These are phyloP conservation scores for Galendromus occidentalis DNA, from an alignment of 1,140 invertebrate genomes.

Conservation along the genomic window DNA sequence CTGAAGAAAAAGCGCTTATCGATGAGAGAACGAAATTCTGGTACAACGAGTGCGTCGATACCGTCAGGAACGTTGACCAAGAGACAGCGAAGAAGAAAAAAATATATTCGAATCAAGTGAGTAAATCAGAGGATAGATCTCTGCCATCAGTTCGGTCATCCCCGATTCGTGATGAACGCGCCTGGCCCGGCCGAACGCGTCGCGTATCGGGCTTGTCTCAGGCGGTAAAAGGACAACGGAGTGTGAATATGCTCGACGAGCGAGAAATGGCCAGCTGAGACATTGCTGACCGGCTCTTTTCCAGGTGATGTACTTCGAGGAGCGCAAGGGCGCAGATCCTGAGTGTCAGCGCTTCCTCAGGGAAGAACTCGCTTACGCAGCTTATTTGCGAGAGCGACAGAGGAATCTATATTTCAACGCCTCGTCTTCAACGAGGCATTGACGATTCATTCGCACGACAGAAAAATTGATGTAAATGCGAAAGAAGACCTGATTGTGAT, in stretches of 20 bases:
- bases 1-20: slow-evolving; percentile 17
- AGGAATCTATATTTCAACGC: background rate
- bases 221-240: background rate
- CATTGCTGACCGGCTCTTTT: background rate
- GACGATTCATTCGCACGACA: too few species aligned
- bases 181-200: background rate
- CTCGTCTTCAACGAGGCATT: too few species aligned
- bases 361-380: background rate
- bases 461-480: too few species aligned
- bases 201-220: background rate
- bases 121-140: too few species aligned
- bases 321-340: background rate
- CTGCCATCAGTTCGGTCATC: too few species aligned
- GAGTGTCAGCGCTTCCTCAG: slow-evolving; percentile 1
- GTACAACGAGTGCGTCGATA: slow-evolving; percentile 19
- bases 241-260: background rate
- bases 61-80: slow-evolving; percentile 3
- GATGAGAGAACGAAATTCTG: slow-evolving; percentile 13
- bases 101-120: background rate
- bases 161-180: background rate
- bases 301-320: slow-evolving; percentile 9
- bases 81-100: background rate
- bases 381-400: background rate
- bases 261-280: background rate
- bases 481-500: too few species aligned